These are phyloP conservation scores for Ancistrus triradiatus DNA, from an alignment of 2,113 vertebrate genomes.

Conservation along the genomic window DNA sequence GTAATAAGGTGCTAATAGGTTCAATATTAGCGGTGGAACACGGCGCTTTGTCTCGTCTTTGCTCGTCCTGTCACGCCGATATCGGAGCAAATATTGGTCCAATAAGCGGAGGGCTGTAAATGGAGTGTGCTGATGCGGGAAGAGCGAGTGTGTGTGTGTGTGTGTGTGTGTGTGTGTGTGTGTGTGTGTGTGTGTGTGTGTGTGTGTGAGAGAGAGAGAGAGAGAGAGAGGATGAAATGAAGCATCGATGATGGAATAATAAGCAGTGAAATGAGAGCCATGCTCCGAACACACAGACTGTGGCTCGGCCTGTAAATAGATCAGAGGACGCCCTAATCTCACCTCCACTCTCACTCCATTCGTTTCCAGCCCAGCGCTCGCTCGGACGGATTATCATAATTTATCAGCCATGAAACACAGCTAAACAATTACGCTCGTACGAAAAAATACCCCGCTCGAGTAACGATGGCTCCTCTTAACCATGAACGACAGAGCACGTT, in stretches of 20 bases:
- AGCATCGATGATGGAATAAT: constrained; percentile 75
- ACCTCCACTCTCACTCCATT: constrained; percentile 85
- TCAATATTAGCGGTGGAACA: constrained; percentile 10
- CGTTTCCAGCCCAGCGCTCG: constrained; percentile 86
- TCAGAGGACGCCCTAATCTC: constrained; percentile 79
- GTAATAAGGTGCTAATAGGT: constrained; percentile 17
- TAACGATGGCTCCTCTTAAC: background rate
- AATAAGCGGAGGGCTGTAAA: constrained; percentile 59
- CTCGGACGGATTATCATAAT: constrained; percentile 88
- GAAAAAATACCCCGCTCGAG: constrained; percentile 38
- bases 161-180: constrained; percentile 39
- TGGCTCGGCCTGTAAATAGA: constrained; percentile 72
- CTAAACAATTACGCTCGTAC: constrained; percentile 73
- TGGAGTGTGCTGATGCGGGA: constrained; percentile 54
- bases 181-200: constrained; percentile 27
- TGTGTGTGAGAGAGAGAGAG: constrained; percentile 56
- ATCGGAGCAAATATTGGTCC: constrained; percentile 61
- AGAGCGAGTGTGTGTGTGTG: background rate
- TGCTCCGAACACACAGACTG: constrained; percentile 66
- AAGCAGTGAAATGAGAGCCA: constrained; percentile 70
- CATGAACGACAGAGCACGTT: background rate
- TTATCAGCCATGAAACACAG: constrained; percentile 82
- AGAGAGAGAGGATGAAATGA: constrained; percentile 62
- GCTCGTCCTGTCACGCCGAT: constrained; percentile 48
- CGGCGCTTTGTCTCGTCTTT: background rate